These are phyloP conservation scores for Siphlonurus alternatus DNA, from an alignment of 2,888 invertebrate species.

Conservation along the genomic window DNA sequence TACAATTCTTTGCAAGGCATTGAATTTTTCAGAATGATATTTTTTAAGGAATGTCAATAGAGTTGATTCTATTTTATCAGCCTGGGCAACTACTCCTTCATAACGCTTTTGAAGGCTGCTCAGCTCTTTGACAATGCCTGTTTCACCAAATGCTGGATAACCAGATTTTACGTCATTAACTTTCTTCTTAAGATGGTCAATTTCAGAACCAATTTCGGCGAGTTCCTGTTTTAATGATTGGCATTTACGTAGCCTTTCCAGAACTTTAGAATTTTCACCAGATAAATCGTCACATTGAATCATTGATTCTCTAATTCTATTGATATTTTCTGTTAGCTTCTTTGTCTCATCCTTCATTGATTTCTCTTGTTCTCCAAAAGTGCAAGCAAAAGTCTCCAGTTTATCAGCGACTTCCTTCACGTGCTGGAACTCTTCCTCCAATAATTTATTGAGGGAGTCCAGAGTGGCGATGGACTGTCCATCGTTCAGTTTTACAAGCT, in stretches of 20 bases:
- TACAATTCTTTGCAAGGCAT: constrained; percentile 63
- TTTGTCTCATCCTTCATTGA: constrained; percentile 55
- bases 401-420: constrained; percentile 55
- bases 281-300: constrained; percentile 79
- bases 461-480: constrained; percentile 52
- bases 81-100: constrained; percentile 58
- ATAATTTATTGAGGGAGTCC: constrained; percentile 42
- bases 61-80: constrained; percentile 64
- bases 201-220: constrained; percentile 44
- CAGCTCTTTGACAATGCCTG: constrained; percentile 63
- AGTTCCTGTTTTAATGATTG: constrained; percentile 54
- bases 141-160: constrained; percentile 63
- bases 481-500: constrained; percentile 58
- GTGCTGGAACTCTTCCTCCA: constrained; percentile 60
- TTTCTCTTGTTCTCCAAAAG: constrained; percentile 56
- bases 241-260: constrained; percentile 59
- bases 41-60: constrained; percentile 70
- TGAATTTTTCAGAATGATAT: constrained; percentile 68
- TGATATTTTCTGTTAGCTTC: constrained; percentile 46
- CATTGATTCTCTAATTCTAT: constrained; percentile 61
- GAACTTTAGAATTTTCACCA: constrained; percentile 69
- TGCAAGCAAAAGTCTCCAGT: constrained; percentile 52
- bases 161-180: constrained; percentile 52
- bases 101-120: constrained; percentile 68
- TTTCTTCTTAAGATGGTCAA: constrained; percentile 48